Evolutionary conservation across 2,888 invertebrate species (phyloP).

Genomic region (Cheilosia grossa): DNA sequence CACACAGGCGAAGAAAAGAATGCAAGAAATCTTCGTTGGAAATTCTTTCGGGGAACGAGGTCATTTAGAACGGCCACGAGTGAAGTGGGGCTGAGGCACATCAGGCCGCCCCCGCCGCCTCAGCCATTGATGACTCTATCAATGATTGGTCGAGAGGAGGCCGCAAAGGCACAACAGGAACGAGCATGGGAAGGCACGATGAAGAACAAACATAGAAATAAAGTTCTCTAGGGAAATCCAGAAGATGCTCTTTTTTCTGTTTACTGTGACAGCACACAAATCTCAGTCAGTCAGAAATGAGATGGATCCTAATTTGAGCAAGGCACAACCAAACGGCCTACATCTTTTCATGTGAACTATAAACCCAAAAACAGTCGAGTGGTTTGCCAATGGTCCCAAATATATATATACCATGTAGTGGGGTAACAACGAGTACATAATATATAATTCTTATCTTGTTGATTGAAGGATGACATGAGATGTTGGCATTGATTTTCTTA

Average conservation of each 20-base stretch:
- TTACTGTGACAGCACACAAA: slow-evolving; percentile 69
- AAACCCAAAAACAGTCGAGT: slow-evolving; percentile 46
- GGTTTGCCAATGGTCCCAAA: slow-evolving; percentile 43
- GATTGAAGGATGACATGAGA: slow-evolving; percentile 73
- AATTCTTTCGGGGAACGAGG: slow-evolving; percentile 54
- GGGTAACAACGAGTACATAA: slow-evolving; percentile 1
- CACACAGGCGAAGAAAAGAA: slow-evolving; percentile 33
- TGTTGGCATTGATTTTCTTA: slow-evolving; percentile 62
- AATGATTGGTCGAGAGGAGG: slow-evolving; percentile 35
- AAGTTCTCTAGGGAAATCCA: slow-evolving; percentile 71
- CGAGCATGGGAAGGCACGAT: slow-evolving; percentile 13
- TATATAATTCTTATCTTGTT: slow-evolving; percentile 56
- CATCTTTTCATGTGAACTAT: slow-evolving; percentile 40
- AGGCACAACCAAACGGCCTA: slow-evolving; percentile 60
- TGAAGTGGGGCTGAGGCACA: slow-evolving; percentile 14
- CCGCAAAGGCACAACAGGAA: neutral
- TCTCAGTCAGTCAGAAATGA: slow-evolving; percentile 73
- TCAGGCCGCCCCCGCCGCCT: neutral
- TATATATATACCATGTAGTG: too few species aligned
- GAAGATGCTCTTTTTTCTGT: slow-evolving; percentile 64
- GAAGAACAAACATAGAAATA: slow-evolving; percentile 31
- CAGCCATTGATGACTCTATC: slow-evolving; percentile 38
- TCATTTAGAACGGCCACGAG: slow-evolving; percentile 56
- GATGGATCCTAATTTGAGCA: slow-evolving; percentile 73
- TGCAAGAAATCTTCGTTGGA: slow-evolving; percentile 49